A percentile compares a stretch with the other conserved stretches of the same genome.
Evolutionary conservation across 2,888 invertebrate species (phyloP).

Genomic region (Meloe dianella): DNA sequence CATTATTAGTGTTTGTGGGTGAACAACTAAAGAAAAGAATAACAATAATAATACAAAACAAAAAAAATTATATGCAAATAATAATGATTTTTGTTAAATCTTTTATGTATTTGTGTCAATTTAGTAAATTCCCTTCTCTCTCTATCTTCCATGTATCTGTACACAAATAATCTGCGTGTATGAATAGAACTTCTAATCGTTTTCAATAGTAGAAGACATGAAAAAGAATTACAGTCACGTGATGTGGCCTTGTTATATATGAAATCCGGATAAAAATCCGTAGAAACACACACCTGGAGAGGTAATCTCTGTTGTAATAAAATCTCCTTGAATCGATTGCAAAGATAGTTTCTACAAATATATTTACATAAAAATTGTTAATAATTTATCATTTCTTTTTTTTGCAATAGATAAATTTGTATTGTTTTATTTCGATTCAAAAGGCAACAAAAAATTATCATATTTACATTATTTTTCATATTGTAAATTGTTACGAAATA

Average conservation of each 20-base stretch:
- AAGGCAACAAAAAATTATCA: no score
- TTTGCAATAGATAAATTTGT: no score
- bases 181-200: not conserved
- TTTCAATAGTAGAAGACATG: not conserved
- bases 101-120: slow-evolving; percentile 2
- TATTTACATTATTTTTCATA: not conserved
- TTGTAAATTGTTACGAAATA: not conserved
- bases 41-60: no score
- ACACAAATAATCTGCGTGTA: not conserved
- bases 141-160: not conserved
- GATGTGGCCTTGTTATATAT: slow-evolving; percentile 3
- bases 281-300: not conserved
- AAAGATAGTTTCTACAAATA: not conserved
- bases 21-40: not conserved
- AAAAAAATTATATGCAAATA: not conserved
- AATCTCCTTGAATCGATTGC: not conserved
- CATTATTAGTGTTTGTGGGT: not conserved
- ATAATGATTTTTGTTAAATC: not conserved
- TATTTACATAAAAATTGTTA: not conserved
- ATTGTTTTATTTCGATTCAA: no score
- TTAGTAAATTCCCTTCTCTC: not conserved
- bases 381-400: not conserved
- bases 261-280: slow-evolving; percentile 5
- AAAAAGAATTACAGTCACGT: not conserved
- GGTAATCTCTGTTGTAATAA: not conserved